Evolutionary conservation across 2,797 vertebrate genomes (phyloP), one percentile per base, ranked within the genome.

Genomic region (Danio choprae): DNA sequence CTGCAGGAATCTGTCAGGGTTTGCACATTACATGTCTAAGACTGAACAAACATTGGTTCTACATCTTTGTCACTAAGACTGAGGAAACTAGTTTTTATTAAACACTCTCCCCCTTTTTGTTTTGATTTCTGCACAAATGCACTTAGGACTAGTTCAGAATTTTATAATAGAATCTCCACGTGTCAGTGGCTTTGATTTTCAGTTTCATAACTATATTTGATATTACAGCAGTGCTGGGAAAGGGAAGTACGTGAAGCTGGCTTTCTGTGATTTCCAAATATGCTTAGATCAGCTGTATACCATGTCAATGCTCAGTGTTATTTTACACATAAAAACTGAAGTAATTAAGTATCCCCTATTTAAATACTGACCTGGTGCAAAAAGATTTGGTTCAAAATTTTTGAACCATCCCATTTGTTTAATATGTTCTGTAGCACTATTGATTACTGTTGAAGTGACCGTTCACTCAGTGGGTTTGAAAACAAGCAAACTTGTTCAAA

Each of bases 141-240:
- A 59, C 63, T 58, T 58, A 7, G 10, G 74, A 46, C 46, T 41
- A 38, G 41, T 68, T 77, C 4, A 18, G 51, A 58, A 38, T 38
- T 77, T 77, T 67, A 51, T 20, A 29, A 67, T 48, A 22, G 62
- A 29, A 43, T 65, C 16, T 51, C n/a, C 1, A 0, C 74, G 59
- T 18, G 41, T 53, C 18, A 50, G 43, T 40, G n/a, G 63, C 36
- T 50, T 50, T 41, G 7, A 53, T 41, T 20, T 40, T 22, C 60
- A 8, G 12, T 20, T 18, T 44, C 13, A 43, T 43, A 15, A 44
- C 50, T 67, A 8, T 12, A 22, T 64, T 62, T 40, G n/a, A 29
- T 43, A 5, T 43, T 16, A 10, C 7, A 1, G 7, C 18, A 40
- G 6, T 65, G 60, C 40, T 44, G 11, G 7, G 60, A 41, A 11